phyloP scores from a whole-genome alignment of 1,140 invertebrate genomes.

The Asbolus verrucosus region DNA sequence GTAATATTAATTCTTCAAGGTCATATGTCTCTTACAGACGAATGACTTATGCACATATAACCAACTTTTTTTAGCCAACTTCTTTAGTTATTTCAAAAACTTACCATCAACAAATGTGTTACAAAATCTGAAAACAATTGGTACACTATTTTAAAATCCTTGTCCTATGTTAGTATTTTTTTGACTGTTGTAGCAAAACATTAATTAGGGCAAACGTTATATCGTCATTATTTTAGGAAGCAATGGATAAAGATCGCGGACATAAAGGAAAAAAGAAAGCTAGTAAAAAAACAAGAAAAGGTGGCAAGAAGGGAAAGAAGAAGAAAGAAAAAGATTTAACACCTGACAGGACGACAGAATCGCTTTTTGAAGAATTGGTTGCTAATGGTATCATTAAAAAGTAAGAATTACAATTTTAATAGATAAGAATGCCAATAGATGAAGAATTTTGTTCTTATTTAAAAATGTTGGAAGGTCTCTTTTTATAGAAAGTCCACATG shows the following conservation, averaged over 20 bases:
- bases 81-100: too few species aligned
- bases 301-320: conserved; percentile 89
- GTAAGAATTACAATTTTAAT: conserved; percentile 46
- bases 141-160: too few species aligned
- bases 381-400: conserved; percentile 89
- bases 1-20: too few species aligned
- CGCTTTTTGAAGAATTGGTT: conserved; percentile 91
- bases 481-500: too few species aligned
- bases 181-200: not conserved
- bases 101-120: too few species aligned
- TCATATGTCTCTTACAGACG: too few species aligned
- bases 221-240: conserved; percentile 66
- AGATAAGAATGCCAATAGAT: too few species aligned
- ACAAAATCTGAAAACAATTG: too few species aligned
- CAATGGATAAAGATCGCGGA: conserved; percentile 79
- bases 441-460: too few species aligned
- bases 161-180: not conserved
- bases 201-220: not conserved
- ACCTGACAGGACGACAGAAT: conserved; percentile 89
- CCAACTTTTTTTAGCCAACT: too few species aligned
- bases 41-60: too few species aligned
- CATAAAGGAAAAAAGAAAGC: conserved; percentile 84
- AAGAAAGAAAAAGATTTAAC: conserved; percentile 97
- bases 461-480: too few species aligned
- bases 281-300: conserved; percentile 81